A percentile compares a stretch with the other conserved stretches of the same genome.
Evolutionary conservation across 2,797 vertebrate genomes (phyloP).

Genomic region (Galaxias olidus): DNA sequence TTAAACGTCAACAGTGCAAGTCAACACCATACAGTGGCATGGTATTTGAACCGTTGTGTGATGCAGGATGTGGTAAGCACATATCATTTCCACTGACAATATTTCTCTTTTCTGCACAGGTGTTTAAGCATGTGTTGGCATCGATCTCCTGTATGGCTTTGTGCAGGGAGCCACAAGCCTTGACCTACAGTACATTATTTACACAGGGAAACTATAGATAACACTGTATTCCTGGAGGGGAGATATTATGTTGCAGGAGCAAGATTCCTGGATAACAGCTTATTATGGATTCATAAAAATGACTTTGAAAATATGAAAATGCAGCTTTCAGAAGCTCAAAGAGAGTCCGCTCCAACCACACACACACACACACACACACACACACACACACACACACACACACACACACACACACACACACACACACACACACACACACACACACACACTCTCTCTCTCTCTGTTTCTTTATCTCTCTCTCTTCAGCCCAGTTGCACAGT

Average conservation of each 20-base stretch:
- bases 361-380: slow-evolving; percentile 15
- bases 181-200: too few species aligned
- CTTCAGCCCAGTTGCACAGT: slow-evolving; percentile 19
- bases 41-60: too few species aligned
- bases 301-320: slow-evolving; percentile 51
- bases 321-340: slow-evolving; percentile 40
- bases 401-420: slow-evolving; percentile 5
- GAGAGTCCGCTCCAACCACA: slow-evolving; percentile 40
- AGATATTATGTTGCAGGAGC: slow-evolving; percentile 22
- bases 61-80: too few species aligned
- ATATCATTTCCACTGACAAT: too few species aligned
- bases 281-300: slow-evolving; percentile 51
- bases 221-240: too few species aligned
- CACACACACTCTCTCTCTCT: slow-evolving; percentile 14
- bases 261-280: slow-evolving; percentile 32
- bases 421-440: slow-evolving; percentile 9
- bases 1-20: too few species aligned
- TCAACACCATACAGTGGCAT: too few species aligned
- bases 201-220: too few species aligned
- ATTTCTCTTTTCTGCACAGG: too few species aligned
- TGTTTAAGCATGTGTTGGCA: too few species aligned
- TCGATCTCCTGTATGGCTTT: too few species aligned
- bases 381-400: slow-evolving; percentile 5
- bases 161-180: too few species aligned
- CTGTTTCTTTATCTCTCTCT: neutral